phyloP scores from a whole-genome alignment of 2,113 vertebrate species.

The Bubo scandiacus region DNA sequence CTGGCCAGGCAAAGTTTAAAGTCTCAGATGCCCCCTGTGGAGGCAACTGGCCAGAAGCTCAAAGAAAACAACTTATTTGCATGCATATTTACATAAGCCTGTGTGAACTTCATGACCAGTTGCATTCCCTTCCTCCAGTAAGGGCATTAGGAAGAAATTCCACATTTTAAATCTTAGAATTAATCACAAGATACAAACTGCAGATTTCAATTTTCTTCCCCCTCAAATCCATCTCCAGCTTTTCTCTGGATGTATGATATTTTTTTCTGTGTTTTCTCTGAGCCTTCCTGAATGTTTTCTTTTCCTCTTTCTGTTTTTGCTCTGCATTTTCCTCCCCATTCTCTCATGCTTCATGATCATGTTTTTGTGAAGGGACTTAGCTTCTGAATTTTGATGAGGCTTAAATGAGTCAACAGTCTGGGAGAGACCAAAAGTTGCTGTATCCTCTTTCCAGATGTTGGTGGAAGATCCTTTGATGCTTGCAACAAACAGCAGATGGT shows the following conservation, averaged over 20 bases:
- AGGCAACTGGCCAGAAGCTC: constrained; percentile 48
- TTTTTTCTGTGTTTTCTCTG: background rate
- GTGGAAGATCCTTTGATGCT: constrained; percentile 41
- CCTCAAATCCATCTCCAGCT: background rate
- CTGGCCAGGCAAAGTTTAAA: background rate
- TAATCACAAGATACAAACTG: constrained; percentile 26
- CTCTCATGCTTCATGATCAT: background rate
- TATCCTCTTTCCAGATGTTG: constrained; percentile 42
- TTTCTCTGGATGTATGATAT: background rate
- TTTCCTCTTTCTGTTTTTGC: background rate
- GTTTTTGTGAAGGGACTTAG: constrained; percentile 18
- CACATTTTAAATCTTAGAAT: constrained; percentile 46
- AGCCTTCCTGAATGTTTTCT: background rate
- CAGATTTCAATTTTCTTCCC: background rate
- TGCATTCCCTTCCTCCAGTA: constrained; percentile 39
- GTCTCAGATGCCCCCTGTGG: constrained; percentile 14
- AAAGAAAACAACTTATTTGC: constrained; percentile 58
- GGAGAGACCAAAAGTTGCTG: constrained; percentile 30
- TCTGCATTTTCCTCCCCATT: background rate
- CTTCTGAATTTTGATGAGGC: constrained; percentile 46
- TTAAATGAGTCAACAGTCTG: constrained; percentile 32
- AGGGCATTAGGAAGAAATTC: constrained; percentile 49
- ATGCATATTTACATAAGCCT: constrained; percentile 52
- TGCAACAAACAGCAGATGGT: constrained; percentile 21
- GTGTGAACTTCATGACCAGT: constrained; percentile 60